These are phyloP conservation scores for Amphibalanus amphitrite DNA, from an alignment of 1,140 invertebrate genomes.

Conservation along the genomic window DNA sequence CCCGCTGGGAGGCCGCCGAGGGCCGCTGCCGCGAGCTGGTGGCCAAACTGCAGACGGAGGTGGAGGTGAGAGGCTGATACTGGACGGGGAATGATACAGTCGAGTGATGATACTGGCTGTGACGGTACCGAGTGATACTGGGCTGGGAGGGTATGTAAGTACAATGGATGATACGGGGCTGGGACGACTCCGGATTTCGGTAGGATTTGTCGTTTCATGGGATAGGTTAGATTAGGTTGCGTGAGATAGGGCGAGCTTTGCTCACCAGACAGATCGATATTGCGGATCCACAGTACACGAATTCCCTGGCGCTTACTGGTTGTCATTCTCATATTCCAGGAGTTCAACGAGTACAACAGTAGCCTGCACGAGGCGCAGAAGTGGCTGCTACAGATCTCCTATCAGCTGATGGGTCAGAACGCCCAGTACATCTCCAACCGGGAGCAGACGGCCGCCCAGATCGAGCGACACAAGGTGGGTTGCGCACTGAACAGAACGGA, in stretches of 20 bases:
- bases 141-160: no score
- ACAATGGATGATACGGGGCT: not conserved
- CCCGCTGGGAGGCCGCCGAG: constrained; percentile 43
- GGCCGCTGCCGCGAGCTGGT: constrained; percentile 36
- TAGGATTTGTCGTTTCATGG: not conserved
- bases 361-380: constrained; percentile 85
- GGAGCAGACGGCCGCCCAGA: constrained; percentile 76
- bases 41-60: constrained; percentile 38
- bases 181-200: not conserved
- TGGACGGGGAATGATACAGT: no score
- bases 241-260: no score
- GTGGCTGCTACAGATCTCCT: constrained; percentile 84
- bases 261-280: no score
- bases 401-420: constrained; percentile 90
- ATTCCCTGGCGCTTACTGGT: constrained; percentile 20
- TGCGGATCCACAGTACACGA: not conserved
- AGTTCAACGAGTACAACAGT: constrained; percentile 71
- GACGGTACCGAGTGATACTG: no score
- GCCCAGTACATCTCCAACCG: constrained; percentile 72
- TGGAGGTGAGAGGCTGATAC: constrained; percentile 5
- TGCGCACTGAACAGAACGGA: no score
- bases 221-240: no score
- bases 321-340: constrained; percentile 46
- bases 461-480: constrained; percentile 61
- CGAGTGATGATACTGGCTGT: no score